Base-by-base conservation (phyloP, 2,888 invertebrate species). In the Hirudinaria manillensis region DNA sequence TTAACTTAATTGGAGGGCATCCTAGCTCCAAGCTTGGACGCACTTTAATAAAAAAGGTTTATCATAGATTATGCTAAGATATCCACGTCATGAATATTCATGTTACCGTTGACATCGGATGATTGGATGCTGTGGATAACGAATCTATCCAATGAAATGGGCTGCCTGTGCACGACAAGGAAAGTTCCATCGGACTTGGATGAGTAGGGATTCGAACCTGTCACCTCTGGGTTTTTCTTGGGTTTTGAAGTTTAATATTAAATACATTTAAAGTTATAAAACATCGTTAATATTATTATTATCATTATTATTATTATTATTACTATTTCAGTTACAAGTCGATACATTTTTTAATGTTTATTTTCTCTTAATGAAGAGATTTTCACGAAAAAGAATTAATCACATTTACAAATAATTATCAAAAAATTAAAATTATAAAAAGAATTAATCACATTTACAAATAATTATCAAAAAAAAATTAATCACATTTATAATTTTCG, bases 111-210 rank as follows among this genome's bases (percentile, higher is more conserved):
- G 36, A 36, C 78, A 77, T 84, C 84, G 29, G 82, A 81, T 10
- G 83, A 81, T 72, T 83, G 83, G 51, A 87, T 84, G 80, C 87
- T 87, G 79, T 87, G 87, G 70, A 87, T 82, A 0, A 85, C 86
- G 75, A 87, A 85, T 21, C 87, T 82, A 78, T 87, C 87, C 51
- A 87, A 80, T 3, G 87, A 86, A 32, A 87, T 84, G 3, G 87
- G 87, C 80, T 87, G 87, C 55, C 85, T 80, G 77, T 86, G 83
- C 16, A 87, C 87, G 3, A 85, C 81, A 77, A 83, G 86, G 29
- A 77, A 55, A 10, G 80, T 79, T 24, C 80, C 81, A n/a, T 81
- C 81, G 21, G 78, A 78, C 36, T 77, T 77, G 7, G 74, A 70
- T 0, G 68, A 45, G 71, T 27, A 51, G 51, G 45, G 45, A 45